phyloP scores from a whole-genome alignment of 2,797 vertebrate genomes.

The Emys orbicularis region DNA sequence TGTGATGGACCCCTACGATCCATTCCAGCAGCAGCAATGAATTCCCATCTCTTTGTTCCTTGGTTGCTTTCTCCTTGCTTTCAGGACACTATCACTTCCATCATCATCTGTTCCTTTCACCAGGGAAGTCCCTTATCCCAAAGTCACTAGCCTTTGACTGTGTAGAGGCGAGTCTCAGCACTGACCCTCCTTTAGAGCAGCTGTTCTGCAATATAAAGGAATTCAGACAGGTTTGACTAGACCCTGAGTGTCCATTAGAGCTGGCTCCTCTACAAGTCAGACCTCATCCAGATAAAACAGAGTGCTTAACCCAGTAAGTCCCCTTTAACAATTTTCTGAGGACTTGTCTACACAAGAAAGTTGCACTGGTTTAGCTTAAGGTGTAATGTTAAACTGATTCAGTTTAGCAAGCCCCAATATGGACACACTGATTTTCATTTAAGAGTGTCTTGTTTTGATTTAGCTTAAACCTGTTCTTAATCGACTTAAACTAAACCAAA shows the following conservation, averaged over 20 bases:
- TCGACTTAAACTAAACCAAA: not conserved
- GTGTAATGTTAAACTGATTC: not conserved
- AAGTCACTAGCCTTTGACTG: too few species aligned
- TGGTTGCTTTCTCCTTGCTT: not conserved
- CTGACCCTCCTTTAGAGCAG: not conserved
- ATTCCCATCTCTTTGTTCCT: not conserved
- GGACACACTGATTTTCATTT: not conserved
- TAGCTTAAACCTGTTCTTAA: not conserved
- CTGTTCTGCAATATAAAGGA: not conserved
- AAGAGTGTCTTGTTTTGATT: not conserved
- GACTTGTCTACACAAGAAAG: not conserved
- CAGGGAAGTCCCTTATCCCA: too few species aligned
- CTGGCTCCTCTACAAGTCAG: fast-evolving
- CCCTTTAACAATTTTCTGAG: not conserved
- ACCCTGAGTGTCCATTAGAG: not conserved
- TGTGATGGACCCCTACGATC: too few species aligned
- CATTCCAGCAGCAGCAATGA: not conserved
- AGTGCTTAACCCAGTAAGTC: not conserved
- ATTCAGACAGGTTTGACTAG: not conserved
- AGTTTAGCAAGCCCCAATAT: not conserved
- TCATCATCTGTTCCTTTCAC: too few species aligned
- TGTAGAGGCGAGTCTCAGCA: not conserved
- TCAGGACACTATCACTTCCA: too few species aligned
- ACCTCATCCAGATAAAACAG: not conserved
- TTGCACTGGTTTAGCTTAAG: not conserved